These are phyloP conservation scores for Oxycera nigricornis DNA, from an alignment of 2,888 invertebrate genomes.

Conservation along the genomic window DNA sequence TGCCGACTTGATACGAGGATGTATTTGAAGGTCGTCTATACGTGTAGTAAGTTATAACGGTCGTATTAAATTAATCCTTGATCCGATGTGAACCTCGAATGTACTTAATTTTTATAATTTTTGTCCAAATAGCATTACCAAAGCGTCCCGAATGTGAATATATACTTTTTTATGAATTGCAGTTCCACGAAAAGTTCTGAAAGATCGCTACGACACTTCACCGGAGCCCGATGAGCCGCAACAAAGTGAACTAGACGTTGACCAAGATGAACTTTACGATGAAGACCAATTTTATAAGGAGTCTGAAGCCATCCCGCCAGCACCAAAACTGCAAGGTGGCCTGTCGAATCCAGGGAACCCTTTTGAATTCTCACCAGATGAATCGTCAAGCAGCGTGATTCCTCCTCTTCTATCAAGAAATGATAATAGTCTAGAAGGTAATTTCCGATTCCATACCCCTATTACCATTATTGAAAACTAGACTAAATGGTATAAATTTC, in stretches of 20 bases:
- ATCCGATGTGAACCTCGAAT: too few relatives aligned
- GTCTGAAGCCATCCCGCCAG: constrained; percentile 67
- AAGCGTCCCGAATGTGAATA: too few relatives aligned
- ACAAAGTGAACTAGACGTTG: constrained; percentile 63
- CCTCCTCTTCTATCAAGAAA: constrained; percentile 57
- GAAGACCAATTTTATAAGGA: constrained; percentile 67
- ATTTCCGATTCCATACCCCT: too few relatives aligned
- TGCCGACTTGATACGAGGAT: constrained; percentile 81
- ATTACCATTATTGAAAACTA: too few relatives aligned
- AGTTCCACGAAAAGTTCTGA: constrained; percentile 82
- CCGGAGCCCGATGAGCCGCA: constrained; percentile 79
- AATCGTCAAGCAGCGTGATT: constrained; percentile 53
- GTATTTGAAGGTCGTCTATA: constrained; percentile 86
- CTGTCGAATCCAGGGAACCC: constrained; percentile 53
- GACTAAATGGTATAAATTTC: too few relatives aligned
- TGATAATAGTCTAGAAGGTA: constrained; percentile 58
- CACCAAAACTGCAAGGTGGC: constrained; percentile 62
- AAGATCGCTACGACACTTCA: constrained; percentile 81
- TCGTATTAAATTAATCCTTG: too few relatives aligned
- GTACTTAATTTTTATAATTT: too few relatives aligned
- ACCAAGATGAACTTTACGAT: constrained; percentile 65
- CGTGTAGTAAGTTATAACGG: constrained; percentile 83
- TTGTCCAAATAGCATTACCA: too few relatives aligned
- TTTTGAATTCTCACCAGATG: constrained; percentile 18
- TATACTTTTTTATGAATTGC: not conserved